phyloP scores from a whole-genome alignment of 2,113 vertebrate species.

The Tragelaphus scriptus region DNA sequence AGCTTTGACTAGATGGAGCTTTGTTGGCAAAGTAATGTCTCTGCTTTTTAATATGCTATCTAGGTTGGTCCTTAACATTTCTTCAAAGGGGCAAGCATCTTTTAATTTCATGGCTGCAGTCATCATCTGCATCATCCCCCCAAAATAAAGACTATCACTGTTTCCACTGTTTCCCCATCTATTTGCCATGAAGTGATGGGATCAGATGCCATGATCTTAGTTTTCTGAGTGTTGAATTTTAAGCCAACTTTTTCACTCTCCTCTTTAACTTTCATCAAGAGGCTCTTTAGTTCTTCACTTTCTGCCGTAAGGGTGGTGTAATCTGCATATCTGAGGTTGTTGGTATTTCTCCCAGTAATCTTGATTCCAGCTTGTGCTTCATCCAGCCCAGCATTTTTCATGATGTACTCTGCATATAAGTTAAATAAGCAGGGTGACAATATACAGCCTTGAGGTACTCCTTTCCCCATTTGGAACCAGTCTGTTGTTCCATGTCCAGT shows the following conservation, averaged over 20 bases:
- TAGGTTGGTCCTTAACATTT: not conserved
- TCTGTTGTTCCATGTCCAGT: not conserved
- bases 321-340: not conserved
- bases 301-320: not conserved
- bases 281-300: not conserved
- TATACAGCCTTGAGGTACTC: not conserved
- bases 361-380: not conserved
- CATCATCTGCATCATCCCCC: not conserved
- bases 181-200: not conserved
- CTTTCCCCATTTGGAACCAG: not conserved
- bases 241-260: not conserved
- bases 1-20: not conserved
- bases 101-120: not conserved
- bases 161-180: not conserved
- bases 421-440: not conserved
- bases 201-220: not conserved
- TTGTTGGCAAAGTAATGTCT: not conserved
- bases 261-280: not conserved
- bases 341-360: not conserved
- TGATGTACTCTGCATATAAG: not conserved
- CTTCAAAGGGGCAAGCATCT: not conserved
- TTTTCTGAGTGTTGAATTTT: not conserved
- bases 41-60: not conserved
- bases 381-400: not conserved
- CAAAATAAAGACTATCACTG: not conserved